Conservation (phyloP, 2,113 vertebrate species). For the Nothobranchius kuhntae region DNA sequence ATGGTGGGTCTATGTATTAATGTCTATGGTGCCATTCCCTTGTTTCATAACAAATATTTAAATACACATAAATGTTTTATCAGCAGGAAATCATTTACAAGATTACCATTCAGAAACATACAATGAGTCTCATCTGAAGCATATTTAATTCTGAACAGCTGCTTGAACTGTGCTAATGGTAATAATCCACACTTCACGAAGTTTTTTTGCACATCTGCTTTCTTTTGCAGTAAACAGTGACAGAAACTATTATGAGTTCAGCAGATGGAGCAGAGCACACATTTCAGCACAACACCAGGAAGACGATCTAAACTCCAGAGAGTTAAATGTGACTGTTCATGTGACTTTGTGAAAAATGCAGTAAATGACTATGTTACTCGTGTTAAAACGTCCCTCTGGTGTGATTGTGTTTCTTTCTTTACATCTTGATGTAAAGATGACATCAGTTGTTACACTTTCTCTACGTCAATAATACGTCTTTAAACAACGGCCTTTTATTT, state of each 20-base stretch:
- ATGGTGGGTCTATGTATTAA: no score
- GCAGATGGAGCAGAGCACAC: background rate
- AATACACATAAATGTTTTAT: background rate
- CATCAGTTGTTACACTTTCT: constrained; percentile 66
- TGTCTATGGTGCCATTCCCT: no score
- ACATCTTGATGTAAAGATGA: constrained; percentile 56
- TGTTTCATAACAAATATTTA: no score
- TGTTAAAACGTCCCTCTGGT: constrained; percentile 71
- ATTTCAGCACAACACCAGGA: no score
- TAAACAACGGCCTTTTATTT: background rate
- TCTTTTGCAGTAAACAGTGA: background rate
- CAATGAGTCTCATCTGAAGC: background rate
- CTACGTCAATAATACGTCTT: constrained; percentile 4
- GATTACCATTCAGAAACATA: background rate
- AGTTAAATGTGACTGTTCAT: background rate
- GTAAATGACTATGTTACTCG: constrained; percentile 40
- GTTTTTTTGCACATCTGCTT: background rate
- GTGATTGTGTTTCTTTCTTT: constrained; percentile 71
- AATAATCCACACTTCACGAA: background rate
- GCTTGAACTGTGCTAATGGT: background rate
- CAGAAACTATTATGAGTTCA: background rate
- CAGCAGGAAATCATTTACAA: background rate
- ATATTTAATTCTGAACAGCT: background rate
- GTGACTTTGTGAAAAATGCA: background rate
- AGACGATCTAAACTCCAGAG: no score